Base-by-base conservation (phyloP, 1,140 invertebrate species). In the Gryon sp. region DNA sequence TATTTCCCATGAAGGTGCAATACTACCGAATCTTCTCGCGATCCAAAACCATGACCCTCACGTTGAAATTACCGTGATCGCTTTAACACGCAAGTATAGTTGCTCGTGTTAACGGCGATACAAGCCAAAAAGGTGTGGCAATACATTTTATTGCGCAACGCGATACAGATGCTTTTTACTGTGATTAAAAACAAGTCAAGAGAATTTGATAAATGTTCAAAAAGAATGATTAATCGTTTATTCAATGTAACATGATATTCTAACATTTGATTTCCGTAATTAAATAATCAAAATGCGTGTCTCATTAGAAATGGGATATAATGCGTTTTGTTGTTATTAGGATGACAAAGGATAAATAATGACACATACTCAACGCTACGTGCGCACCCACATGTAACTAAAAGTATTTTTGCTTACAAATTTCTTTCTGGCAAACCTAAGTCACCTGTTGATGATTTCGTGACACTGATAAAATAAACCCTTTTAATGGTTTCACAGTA, bases 391-490 rank as follows among this genome's bases (percentile, higher is more conserved):
- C 43, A 19, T 46, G 26, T 12, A 20, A 52, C 52, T 9, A 11
- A 59, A 52, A 32, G 32, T 14, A 57, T 15, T 41, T 52, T 50
- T 46, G 16, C 40, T 65, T 50, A 28, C n/a, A 1, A 65, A 59
- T 28, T 48, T 65, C 69, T 74, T 74, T 38, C 43, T 52, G 60
- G 52, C n/a, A 46, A 65, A 68, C 62, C 46, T 57, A 46, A 68
- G 38, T 75, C 72, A 75, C 72, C 63, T 75, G 72, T 68, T 75
- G 72, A 63, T 63, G 72, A 75, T 62, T 75, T 46, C 72, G 57
- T 75, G 72, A 62, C 72, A 55, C 38, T 53, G 63, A 75, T 68
- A 68, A n/a, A n/a, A n/a, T n/a, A n/a, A n/a, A n/a, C n/a, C n/a
- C n/a, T 62, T 50, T 12, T 68, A 63, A 53, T 60, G 55, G 62